Evolutionary conservation across 2,797 vertebrate species (phyloP).

Genomic region (Gymnoscopelus microlampas): DNA sequence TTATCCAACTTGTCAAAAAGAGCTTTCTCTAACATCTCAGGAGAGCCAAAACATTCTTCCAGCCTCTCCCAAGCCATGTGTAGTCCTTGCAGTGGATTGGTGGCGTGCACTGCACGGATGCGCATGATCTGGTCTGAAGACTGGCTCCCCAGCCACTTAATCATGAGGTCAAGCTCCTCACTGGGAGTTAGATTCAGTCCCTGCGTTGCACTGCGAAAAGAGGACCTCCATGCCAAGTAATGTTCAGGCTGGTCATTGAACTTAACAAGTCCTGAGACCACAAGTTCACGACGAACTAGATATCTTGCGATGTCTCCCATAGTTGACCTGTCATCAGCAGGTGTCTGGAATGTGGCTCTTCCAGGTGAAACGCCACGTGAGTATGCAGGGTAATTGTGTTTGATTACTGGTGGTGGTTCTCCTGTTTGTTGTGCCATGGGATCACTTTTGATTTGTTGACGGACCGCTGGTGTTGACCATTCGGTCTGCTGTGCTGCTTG

Average conservation of each 20-base stretch:
- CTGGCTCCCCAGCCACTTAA: constrained; percentile 13
- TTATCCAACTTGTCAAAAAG: constrained; percentile 9
- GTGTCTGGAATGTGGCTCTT: background rate
- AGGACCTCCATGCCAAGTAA: constrained; percentile 15
- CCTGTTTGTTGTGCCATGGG: too few relatives aligned
- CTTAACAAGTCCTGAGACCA: constrained; percentile 6
- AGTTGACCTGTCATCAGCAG: background rate
- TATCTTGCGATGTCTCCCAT: background rate
- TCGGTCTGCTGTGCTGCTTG: too few relatives aligned
- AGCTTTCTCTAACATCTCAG: background rate
- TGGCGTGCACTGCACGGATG: background rate
- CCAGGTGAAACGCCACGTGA: background rate
- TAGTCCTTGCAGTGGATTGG: background rate
- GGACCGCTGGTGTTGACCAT: too few relatives aligned
- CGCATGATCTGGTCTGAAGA: constrained; percentile 9
- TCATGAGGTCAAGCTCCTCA: constrained; percentile 16
- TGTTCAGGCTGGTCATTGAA: constrained; percentile 21
- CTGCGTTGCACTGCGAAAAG: too few relatives aligned
- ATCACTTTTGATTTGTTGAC: too few relatives aligned
- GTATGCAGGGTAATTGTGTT: too few relatives aligned
- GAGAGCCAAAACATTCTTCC: background rate
- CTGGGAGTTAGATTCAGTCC: background rate
- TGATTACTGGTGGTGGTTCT: too few relatives aligned
- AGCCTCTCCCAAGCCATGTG: background rate
- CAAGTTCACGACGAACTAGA: background rate